Percentiles rank a stretch among this genome's conserved stretches.
These are phyloP conservation scores for Andrena dorsata DNA, from an alignment of 2,888 invertebrate species.

Conservation along the genomic window DNA sequence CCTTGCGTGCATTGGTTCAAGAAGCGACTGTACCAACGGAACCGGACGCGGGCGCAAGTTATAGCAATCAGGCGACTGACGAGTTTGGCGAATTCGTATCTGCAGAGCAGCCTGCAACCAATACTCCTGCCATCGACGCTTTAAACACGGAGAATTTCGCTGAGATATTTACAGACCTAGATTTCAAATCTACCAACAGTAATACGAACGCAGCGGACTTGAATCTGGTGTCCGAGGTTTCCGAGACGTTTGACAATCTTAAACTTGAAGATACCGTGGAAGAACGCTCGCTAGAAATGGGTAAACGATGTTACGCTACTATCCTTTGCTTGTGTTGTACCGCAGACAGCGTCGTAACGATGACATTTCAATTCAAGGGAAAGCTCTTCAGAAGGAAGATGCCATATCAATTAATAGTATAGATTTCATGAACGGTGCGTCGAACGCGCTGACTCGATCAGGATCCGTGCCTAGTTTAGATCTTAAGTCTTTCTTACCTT, in stretches of 20 bases:
- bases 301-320: slow-evolving; percentile 60
- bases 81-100: slow-evolving; percentile 86
- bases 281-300: slow-evolving; percentile 72
- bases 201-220: slow-evolving; percentile 69
- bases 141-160: slow-evolving; percentile 57
- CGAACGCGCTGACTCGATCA: slow-evolving; percentile 80
- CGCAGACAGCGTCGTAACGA: slow-evolving; percentile 4
- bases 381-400: slow-evolving; percentile 81
- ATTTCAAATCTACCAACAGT: slow-evolving; percentile 70
- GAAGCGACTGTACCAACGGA: slow-evolving; percentile 64
- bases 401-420: slow-evolving; percentile 82
- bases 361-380: slow-evolving; percentile 72
- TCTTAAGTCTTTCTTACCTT: slow-evolving; percentile 82
- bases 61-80: slow-evolving; percentile 75
- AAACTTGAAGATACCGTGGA: slow-evolving; percentile 74
- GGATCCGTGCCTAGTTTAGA: slow-evolving; percentile 84
- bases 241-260: slow-evolving; percentile 79
- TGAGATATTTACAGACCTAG: slow-evolving; percentile 80
- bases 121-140: slow-evolving; percentile 51
- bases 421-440: slow-evolving; percentile 77
- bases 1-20: slow-evolving; percentile 83
- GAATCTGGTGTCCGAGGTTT: slow-evolving; percentile 76
- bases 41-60: slow-evolving; percentile 55
- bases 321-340: background rate
- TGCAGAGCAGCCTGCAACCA: slow-evolving; percentile 76